Base-by-base conservation (phyloP, 2,113 vertebrate genomes). In the Zingel zingel region DNA sequence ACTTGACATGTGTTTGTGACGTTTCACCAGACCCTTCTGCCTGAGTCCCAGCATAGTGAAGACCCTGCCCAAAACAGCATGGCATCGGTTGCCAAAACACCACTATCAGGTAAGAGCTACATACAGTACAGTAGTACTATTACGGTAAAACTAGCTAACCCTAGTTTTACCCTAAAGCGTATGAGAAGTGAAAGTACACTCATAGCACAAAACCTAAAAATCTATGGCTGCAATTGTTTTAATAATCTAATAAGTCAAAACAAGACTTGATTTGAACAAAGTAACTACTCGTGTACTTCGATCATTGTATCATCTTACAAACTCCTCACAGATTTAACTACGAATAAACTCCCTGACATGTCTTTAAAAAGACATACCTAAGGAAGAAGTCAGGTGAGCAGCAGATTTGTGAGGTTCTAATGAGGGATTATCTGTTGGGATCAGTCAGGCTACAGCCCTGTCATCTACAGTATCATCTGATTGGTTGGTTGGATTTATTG, bases 21-120 rank as follows among this genome's bases (percentile, higher is more conserved):
- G 3, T 66, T n/a, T 87, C 77, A 23, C 21, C 89, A 95, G 95
- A 90, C 72, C 0, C 85, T 91, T 25, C 72, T 92, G 9, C 85
- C 93, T 0, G 93, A 93, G 25, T 65, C 90, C 51, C 84, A 92
- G 36, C 86, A 86, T 45, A 66, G 87, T 63, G 93, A 92, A 33
- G 93, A 93, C 14, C 62, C 81, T 12, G n/a, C 81, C 1, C 86
- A 80, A 45, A 82, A 83, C 87, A 93, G 85, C 64, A 95, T 94
- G 95, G 93, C 94, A 19, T 91, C 89, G 0, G 87, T 93, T 47
- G 59, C 71, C 66, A 95, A 94, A 82, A 67, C 85, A 21, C 88
- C 93, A 6, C 82, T 89, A 21, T 87, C 94, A 92, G 94, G 95
- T 96, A 91, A 75, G 81, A 73, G 30, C 50, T 33, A 3, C 6